Percentiles rank a stretch among this genome's conserved stretches.
phyloP scores from a whole-genome alignment of 2,113 vertebrate genomes.

The Athene noctua region DNA sequence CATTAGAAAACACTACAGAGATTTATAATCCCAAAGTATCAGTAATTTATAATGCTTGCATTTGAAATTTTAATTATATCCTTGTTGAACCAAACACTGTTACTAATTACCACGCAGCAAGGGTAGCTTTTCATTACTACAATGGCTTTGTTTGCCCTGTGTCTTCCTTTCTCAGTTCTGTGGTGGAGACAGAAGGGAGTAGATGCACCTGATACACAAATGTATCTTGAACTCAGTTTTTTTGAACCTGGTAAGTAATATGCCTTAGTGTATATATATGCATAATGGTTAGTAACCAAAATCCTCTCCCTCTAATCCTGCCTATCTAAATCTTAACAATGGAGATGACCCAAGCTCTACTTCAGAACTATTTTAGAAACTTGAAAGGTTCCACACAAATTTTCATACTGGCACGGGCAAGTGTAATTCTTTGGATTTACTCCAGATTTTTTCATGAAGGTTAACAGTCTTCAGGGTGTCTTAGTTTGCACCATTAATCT shows the following conservation, averaged over 20 bases:
- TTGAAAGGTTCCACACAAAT: not conserved
- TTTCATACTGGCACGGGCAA: not conserved
- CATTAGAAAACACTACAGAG: conserved; percentile 1
- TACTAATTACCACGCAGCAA: conserved; percentile 16
- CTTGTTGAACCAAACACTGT: not conserved
- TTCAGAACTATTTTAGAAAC: not conserved
- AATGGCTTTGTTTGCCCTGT: not conserved
- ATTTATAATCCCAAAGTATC: conserved; percentile 1
- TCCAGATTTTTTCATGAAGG: not conserved
- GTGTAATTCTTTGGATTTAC: not conserved
- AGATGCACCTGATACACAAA: not conserved
- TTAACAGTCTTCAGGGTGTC: not conserved
- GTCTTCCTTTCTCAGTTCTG: not conserved
- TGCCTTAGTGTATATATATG: not conserved
- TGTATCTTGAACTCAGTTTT: not conserved
- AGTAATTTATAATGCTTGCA: conserved; percentile 15
- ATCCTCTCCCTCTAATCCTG: not conserved
- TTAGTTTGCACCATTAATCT: fast-evolving
- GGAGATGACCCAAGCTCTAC: not conserved
- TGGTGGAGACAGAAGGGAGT: not conserved
- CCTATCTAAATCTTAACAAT: fast-evolving
- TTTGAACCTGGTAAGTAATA: not conserved
- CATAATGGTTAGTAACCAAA: not conserved
- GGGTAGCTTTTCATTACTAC: not conserved
- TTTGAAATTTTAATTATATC: conserved; percentile 40